Evolutionary conservation across 1,140 invertebrate species (phyloP).

Genomic region (Bombus affinis): DNA sequence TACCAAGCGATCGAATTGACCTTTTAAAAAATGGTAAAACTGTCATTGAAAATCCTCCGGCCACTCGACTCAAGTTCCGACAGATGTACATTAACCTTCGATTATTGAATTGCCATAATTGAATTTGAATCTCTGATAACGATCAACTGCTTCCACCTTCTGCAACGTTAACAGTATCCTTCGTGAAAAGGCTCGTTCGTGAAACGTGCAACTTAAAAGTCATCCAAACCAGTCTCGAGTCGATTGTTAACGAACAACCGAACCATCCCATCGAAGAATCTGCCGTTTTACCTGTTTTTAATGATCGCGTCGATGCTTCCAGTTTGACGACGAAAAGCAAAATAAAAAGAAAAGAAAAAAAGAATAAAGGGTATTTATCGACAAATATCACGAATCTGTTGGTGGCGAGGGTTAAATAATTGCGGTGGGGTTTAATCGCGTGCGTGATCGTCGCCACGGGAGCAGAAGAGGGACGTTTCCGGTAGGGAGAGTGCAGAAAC

Average conservation of each 20-base stretch:
- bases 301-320: background rate
- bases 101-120: too few species aligned
- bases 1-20: too few species aligned
- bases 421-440: slow-evolving; percentile 24
- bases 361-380: background rate
- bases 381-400: background rate
- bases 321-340: background rate
- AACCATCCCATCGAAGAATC: background rate
- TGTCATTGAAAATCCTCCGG: too few species aligned
- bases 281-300: background rate
- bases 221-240: background rate
- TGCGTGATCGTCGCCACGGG: background rate
- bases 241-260: background rate
- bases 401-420: background rate
- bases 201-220: background rate
- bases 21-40: too few species aligned
- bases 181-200: too few species aligned
- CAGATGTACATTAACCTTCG: too few species aligned
- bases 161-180: background rate
- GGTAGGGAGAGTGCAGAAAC: slow-evolving; percentile 33
- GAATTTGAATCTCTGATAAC: too few species aligned
- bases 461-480: slow-evolving; percentile 45
- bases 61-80: too few species aligned
- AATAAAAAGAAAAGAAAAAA: accelerated
- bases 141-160: background rate